These are phyloP conservation scores for Pteropus rufus DNA, from an alignment of 2,797 vertebrate species.

Conservation along the genomic window DNA sequence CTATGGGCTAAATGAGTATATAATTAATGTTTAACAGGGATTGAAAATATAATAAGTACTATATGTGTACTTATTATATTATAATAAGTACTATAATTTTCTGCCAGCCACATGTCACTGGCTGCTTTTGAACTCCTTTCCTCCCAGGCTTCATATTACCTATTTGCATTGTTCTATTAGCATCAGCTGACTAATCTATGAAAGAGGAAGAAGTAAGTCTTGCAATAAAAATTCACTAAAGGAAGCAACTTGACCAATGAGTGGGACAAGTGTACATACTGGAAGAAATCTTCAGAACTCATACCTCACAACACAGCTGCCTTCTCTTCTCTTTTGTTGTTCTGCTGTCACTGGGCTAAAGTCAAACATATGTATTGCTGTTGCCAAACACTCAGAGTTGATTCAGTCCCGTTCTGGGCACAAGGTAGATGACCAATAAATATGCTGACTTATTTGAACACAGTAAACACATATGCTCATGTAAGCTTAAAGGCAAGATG, in stretches of 20 bases:
- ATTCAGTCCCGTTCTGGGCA: neutral
- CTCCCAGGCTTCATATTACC: neutral
- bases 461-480: neutral
- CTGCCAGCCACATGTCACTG: neutral
- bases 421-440: neutral
- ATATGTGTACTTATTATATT: no score
- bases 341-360: neutral
- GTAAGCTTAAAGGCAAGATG: neutral
- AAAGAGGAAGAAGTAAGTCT: neutral
- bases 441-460: constrained; percentile 31
- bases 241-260: neutral
- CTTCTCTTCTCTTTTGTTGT: neutral
- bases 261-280: rapidly evolving
- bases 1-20: neutral
- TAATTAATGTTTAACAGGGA: neutral
- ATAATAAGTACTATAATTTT: neutral
- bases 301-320: neutral
- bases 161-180: neutral
- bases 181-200: neutral
- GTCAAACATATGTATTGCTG: neutral
- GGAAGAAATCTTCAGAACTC: neutral
- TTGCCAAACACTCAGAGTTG: neutral
- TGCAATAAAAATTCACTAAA: neutral
- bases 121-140: neutral
- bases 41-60: neutral